Percentiles rank a stretch among this genome's conserved stretches.
These are phyloP conservation scores for Oncopeltus fasciatus DNA, from an alignment of 1,140 invertebrate species.

Conservation along the genomic window DNA sequence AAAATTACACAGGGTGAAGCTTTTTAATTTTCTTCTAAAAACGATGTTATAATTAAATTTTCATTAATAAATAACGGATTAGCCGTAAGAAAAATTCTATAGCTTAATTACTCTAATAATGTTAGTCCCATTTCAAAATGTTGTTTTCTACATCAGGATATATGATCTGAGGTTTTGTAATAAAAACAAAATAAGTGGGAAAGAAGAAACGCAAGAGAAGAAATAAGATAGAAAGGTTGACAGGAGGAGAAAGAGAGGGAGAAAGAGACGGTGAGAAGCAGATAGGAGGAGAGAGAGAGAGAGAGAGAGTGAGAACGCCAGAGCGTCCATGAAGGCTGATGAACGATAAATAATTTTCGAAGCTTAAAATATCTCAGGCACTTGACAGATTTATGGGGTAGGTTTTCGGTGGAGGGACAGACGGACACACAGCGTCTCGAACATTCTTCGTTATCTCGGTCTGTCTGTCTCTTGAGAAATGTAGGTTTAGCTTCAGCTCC, in stretches of 20 bases:
- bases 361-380: background rate
- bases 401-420: background rate
- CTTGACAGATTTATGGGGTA: background rate
- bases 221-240: background rate
- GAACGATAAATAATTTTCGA: background rate
- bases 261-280: background rate
- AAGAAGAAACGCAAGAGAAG: background rate
- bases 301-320: background rate
- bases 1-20: too few relatives aligned
- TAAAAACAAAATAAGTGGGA: too few relatives aligned
- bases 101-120: too few relatives aligned
- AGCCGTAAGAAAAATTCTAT: too few relatives aligned
- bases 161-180: too few relatives aligned
- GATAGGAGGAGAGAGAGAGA: background rate
- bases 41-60: too few relatives aligned
- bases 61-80: too few relatives aligned
- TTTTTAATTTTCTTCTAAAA: too few relatives aligned
- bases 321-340: too few relatives aligned
- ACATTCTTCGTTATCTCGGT: background rate
- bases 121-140: too few relatives aligned
- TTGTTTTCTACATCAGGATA: too few relatives aligned
- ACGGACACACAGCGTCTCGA: background rate
- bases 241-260: background rate
- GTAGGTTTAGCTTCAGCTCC: background rate
- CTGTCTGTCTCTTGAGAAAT: background rate